These are phyloP conservation scores for Pterostichus madidus DNA, from an alignment of 2,888 invertebrate genomes.

Conservation along the genomic window DNA sequence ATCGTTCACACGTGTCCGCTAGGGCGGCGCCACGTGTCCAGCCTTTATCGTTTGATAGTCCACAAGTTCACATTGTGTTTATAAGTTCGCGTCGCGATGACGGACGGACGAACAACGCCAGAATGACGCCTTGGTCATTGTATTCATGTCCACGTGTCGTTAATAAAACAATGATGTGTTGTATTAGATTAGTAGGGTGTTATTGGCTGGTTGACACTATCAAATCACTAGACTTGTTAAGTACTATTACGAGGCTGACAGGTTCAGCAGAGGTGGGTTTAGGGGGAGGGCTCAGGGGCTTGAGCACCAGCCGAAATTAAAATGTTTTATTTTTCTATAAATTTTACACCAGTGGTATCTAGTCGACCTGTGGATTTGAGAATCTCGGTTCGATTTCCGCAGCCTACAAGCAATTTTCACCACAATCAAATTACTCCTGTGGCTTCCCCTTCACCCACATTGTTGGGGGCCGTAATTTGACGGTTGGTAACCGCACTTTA, in stretches of 20 bases:
- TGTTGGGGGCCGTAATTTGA: no score
- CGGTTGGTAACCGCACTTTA: no score
- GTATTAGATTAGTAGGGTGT: background rate
- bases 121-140: background rate
- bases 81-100: background rate
- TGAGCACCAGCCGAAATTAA: no score
- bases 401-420: no score
- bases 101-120: no score
- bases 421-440: no score
- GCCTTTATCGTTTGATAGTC: background rate
- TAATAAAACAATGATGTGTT: constrained; percentile 13
- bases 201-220: constrained; percentile 6
- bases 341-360: no score
- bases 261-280: background rate
- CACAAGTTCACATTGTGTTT: background rate
- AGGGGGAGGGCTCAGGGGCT: no score
- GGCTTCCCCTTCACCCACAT: no score
- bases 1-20: constrained; percentile 49
- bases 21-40: constrained; percentile 34
- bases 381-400: no score
- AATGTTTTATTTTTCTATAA: no score
- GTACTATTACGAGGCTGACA: background rate
- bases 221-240: background rate
- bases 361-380: no score
- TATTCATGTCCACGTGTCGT: background rate